Percentiles rank a stretch among this genome's conserved stretches.
These are phyloP conservation scores for Adelges cooleyi DNA, from an alignment of 1,140 invertebrate species.

Conservation along the genomic window DNA sequence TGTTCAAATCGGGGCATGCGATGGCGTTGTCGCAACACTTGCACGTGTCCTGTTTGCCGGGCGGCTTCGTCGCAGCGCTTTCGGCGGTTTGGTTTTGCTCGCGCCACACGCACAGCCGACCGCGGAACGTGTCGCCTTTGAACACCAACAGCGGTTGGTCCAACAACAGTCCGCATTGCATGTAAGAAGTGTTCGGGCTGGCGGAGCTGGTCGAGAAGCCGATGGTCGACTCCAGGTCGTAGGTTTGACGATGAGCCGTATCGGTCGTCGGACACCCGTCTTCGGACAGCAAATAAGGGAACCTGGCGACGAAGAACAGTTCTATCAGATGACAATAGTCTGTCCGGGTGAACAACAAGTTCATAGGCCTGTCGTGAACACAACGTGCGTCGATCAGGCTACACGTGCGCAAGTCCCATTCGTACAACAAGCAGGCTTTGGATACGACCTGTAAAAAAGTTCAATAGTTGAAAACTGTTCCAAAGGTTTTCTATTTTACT, in stretches of 20 bases:
- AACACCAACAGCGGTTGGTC: background rate
- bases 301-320: background rate
- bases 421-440: background rate
- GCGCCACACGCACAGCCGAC: too few species aligned
- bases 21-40: too few species aligned
- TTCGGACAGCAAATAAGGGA: background rate
- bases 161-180: slow-evolving; percentile 11
- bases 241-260: background rate
- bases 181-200: background rate
- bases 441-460: background rate
- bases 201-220: background rate
- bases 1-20: too few species aligned
- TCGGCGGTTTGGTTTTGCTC: too few species aligned
- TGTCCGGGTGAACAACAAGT: background rate
- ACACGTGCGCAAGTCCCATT: background rate
- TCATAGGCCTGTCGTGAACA: background rate
- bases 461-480: background rate
- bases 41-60: too few species aligned
- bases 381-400: background rate
- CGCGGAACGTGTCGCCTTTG: background rate
- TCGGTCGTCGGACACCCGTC: background rate
- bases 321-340: slow-evolving; percentile 15
- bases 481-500: too few species aligned
- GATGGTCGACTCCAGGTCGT: background rate
- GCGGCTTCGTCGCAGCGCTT: too few species aligned